Base-by-base conservation (phyloP, 2,888 invertebrate genomes). In the Hirtodrosophila alboralis region DNA sequence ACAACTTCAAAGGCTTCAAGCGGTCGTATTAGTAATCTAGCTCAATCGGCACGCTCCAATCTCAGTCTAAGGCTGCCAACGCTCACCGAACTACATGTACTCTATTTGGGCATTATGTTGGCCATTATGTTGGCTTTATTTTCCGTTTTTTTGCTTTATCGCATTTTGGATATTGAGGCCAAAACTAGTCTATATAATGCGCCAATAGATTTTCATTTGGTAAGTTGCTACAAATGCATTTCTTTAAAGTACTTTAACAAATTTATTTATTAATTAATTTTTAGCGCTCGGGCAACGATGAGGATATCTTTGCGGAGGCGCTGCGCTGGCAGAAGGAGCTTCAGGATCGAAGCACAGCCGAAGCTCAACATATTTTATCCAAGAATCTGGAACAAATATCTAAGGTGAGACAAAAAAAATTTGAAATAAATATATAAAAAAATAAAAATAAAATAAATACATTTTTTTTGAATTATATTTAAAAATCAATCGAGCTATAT, bases 311-410 rank as follows among this genome's bases (percentile, higher is more conserved):
- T 90, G 92, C 92, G 38, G 94, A 94, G 90, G 91, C 95, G 61
- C 91, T 94, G 38, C 92, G 93, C 58, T 95, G 94, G 94, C 94
- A 95, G 66, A 92, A 93, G 68, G 92, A 94, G 66, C 90, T 95
- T 79, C 95, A 95, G 91, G 92, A 93, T 38, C 93, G 94, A 65
- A 95, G 95, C 49, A 94, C 95, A 4, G 92, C 92, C 71, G 95
- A 95, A 81, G 93, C 95, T 72, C 94, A 95, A 90, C 93, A 93
- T 74, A 95, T 94, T 91, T 92, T 96, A 64, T 93, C 94, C 84
- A 93, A 94, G 70, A 96, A 96, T 92, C 92, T 96, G 75, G 92
- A 96, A 90, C 93, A 96, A 91, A 95, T 96, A 83, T 94, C 95
- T 62, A 95, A 95, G 94, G 96, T 95, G 90, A 88, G 63, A 2